Evolutionary conservation across 2,888 invertebrate genomes (phyloP).

Genomic region (Noctua pronuba): DNA sequence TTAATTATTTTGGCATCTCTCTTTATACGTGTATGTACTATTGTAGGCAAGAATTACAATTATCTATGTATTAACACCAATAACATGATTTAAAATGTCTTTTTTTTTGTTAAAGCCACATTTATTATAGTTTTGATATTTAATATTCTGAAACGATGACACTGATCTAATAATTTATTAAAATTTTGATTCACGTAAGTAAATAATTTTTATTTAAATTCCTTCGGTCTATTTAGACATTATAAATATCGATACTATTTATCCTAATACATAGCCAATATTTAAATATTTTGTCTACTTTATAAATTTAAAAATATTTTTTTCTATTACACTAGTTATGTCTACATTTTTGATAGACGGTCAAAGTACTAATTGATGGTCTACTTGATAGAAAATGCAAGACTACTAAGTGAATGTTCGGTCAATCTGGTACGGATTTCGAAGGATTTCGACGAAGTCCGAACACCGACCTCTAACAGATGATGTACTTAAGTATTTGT

Average conservation of each 20-base stretch:
- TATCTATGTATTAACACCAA: conserved; percentile 24
- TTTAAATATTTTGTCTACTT: conserved; percentile 60
- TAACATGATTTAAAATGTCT: background rate
- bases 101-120: conserved; percentile 14
- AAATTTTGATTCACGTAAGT: conserved; percentile 26
- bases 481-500: background rate
- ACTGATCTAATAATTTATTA: conserved; percentile 6
- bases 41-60: conserved; percentile 12
- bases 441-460: background rate
- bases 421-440: background rate
- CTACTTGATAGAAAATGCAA: conserved; percentile 16
- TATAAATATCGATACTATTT: conserved; percentile 38
- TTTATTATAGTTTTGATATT: conserved; percentile 23
- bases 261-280: conserved; percentile 52
- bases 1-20: conserved; percentile 55
- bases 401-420: background rate
- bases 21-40: conserved; percentile 50
- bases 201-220: conserved; percentile 32
- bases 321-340: conserved; percentile 63
- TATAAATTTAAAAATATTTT: conserved; percentile 68
- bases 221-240: conserved; percentile 35
- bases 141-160: conserved; percentile 13
- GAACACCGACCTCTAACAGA: background rate
- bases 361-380: conserved; percentile 12
- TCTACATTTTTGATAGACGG: conserved; percentile 49